A percentile compares a stretch with the other conserved stretches of the same genome.
These are phyloP conservation scores for Amitus sp. DNA, from an alignment of 2,888 invertebrate genomes.

Conservation along the genomic window DNA sequence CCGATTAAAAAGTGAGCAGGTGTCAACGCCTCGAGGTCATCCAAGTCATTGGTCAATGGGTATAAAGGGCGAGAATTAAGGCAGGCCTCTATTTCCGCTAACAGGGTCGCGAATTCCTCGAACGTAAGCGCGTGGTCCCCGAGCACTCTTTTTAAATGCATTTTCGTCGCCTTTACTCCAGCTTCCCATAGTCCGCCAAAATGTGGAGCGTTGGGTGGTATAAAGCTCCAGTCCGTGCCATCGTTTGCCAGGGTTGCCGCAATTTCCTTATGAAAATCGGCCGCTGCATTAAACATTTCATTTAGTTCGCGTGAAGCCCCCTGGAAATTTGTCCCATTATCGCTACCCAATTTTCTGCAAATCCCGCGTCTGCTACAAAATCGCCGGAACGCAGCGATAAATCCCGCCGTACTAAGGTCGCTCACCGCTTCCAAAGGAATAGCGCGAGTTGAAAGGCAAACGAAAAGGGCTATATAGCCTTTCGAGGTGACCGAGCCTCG, in stretches of 20 bases:
- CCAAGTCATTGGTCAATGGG: not conserved
- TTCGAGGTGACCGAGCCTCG: not conserved
- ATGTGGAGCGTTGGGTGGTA: conserved; percentile 40
- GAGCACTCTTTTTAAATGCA: conserved; percentile 32
- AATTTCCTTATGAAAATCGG: conserved; percentile 4
- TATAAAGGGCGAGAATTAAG: too few relatives aligned
- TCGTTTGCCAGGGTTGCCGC: conserved; percentile 12
- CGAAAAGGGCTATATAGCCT: conserved; percentile 4
- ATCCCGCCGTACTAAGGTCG: conserved; percentile 8
- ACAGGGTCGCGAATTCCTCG: conserved; percentile 1
- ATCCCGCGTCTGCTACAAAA: conserved; percentile 11
- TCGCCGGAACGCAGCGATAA: conserved; percentile 11
- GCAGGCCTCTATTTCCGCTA: not conserved
- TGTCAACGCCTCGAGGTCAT: conserved; percentile 2
- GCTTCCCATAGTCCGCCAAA: conserved; percentile 40
- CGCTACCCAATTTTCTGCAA: conserved; percentile 11
- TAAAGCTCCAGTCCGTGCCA: conserved; percentile 44
- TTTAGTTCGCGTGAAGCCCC: conserved; percentile 18
- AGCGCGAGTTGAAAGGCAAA: conserved; percentile 14
- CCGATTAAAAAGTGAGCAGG: conserved; percentile 1
- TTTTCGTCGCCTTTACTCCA: conserved; percentile 33
- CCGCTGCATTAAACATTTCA: conserved; percentile 12
- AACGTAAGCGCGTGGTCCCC: conserved; percentile 17
- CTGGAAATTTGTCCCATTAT: conserved; percentile 22
- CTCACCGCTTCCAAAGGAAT: conserved; percentile 16